Conservation (phyloP, 2,113 vertebrate genomes). For the Uropsilus gracilis region DNA sequence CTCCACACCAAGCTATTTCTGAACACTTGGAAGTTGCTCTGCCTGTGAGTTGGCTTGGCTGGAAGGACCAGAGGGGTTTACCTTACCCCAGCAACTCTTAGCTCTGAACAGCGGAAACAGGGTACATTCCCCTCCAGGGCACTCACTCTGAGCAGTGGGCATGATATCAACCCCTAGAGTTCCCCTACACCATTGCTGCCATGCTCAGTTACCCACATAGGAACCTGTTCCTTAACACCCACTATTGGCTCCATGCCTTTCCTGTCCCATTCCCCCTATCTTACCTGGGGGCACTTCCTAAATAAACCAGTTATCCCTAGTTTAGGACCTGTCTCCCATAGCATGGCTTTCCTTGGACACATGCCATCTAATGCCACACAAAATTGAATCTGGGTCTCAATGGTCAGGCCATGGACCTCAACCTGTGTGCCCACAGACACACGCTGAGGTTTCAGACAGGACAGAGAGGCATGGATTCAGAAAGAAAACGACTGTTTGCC, state of each 20-base stretch:
- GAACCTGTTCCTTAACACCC: not conserved
- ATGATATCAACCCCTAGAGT: too few relatives aligned
- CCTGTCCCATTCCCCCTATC: not conserved
- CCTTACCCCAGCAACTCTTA: not conserved
- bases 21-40: not conserved
- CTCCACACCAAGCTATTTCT: not conserved
- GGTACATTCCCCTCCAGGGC: not conserved
- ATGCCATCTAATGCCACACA: accelerated
- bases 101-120: not conserved
- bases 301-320: not conserved
- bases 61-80: not conserved
- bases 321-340: not conserved
- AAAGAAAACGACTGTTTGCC: not conserved
- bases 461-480: not conserved
- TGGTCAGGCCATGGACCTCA: not conserved
- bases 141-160: not conserved
- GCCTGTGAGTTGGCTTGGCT: not conserved
- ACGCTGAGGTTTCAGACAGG: not conserved
- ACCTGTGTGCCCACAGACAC: not conserved
- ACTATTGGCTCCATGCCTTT: not conserved
- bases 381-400: not conserved
- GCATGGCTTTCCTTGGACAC: not conserved
- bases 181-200: not conserved
- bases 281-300: not conserved
- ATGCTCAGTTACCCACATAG: not conserved